Conservation (phyloP, 1,140 invertebrate species). For the Apolygus lucorum region DNA sequence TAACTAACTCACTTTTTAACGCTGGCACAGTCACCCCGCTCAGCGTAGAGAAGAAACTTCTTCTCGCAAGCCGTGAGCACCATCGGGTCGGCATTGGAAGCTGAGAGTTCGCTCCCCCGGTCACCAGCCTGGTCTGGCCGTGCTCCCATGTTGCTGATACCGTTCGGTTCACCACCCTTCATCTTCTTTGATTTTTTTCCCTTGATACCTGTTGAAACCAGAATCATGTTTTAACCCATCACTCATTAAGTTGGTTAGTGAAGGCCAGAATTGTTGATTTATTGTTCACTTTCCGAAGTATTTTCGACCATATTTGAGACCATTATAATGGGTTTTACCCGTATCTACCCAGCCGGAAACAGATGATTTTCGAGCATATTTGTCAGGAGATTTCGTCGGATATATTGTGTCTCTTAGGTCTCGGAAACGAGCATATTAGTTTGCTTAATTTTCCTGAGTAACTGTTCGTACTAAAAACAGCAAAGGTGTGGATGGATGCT, state of each 20-base stretch:
- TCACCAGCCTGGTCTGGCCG: not conserved
- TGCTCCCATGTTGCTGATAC: not conserved
- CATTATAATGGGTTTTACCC: too few relatives aligned
- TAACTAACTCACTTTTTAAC: slow-evolving; percentile 54
- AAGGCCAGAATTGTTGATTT: not conserved
- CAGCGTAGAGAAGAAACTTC: slow-evolving; percentile 72
- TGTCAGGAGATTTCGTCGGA: too few relatives aligned
- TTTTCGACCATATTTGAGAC: not conserved
- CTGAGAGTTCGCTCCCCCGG: not conserved
- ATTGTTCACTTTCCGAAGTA: not conserved
- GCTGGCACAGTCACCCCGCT: slow-evolving; percentile 76
- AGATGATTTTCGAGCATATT: too few relatives aligned
- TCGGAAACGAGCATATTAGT: too few relatives aligned
- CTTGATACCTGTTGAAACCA: not conserved
- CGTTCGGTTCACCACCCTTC: not conserved
- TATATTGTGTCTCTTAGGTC: too few relatives aligned
- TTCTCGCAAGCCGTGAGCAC: slow-evolving; percentile 70
- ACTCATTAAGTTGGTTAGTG: not conserved
- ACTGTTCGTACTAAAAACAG: too few relatives aligned
- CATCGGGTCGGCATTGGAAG: slow-evolving; percentile 13
- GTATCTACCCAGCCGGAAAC: too few relatives aligned
- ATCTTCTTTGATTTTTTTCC: not conserved
- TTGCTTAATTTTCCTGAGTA: too few relatives aligned
- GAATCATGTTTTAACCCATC: not conserved
- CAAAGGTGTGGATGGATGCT: too few relatives aligned